Base-by-base conservation (phyloP, 1,140 invertebrate genomes). In the Oreohelix idahoensis region DNA sequence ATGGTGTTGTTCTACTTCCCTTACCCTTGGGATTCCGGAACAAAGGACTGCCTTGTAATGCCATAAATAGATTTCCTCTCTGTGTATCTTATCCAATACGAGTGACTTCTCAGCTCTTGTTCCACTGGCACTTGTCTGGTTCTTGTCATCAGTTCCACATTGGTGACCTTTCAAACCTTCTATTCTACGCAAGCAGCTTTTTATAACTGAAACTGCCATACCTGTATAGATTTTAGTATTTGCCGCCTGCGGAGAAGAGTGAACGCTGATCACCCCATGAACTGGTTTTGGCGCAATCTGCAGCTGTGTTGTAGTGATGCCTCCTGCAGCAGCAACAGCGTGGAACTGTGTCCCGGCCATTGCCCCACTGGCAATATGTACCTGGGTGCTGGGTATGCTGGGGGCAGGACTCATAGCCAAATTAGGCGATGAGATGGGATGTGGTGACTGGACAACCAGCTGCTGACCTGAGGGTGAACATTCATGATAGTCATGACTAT, bases 391-490 rank as follows among this genome's bases (percentile, higher is more conserved):
- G 42, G 66, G 36, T 66, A 69, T 51, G 58, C 70, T 74, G 29
- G 76, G n/a, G 36, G 84, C 42, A 58, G 86, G 84, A n/a, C 86
- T 87, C 23, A 85, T 51, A 2, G 85, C 79, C 58, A 36, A 42
- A 36, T 75, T 66, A n/a, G 84, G 83, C 35, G 88, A 84, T 32
- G 86, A 84, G 35, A 86, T 85, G 45, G 84, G 86, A 63, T 85
- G 79, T 39, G 84, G 73, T 70, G 89, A 89, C 35, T 91, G 90
- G 29, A 91, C 86, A 69, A 91, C 73, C 23, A 91, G 85, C 73
- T 90, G 89, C 74, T 90, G 90, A 5, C 89, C 87, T 85, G 78
- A 11, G 45, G 36, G 36, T 15, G 15, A 45, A 45, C n/a, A n/a
- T n/a, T n/a, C n/a, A n/a, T n/a, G n/a, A n/a, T n/a, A n/a, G n/a